Conservation (phyloP, 2,113 vertebrate species). For the Oplegnathus fasciatus region DNA sequence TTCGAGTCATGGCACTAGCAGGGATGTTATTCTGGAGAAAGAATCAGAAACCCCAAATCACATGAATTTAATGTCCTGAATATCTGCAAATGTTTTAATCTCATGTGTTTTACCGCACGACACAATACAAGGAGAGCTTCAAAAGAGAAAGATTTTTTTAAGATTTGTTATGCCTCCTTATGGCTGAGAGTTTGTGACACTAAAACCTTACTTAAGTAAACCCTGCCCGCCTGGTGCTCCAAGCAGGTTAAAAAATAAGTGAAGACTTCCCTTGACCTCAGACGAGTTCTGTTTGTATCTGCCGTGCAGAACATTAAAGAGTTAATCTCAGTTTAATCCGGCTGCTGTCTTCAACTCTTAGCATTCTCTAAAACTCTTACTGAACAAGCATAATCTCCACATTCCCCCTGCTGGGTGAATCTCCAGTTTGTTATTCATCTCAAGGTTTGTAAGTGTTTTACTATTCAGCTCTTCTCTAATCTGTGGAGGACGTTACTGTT, state of each 20-base stretch:
- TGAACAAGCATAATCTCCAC: not conserved
- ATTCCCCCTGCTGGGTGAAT: not conserved
- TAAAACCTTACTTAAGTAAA: not conserved
- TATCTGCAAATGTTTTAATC: not conserved
- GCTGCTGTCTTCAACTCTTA: constrained; percentile 1
- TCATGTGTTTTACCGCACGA: not conserved
- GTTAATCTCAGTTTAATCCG: constrained; percentile 57
- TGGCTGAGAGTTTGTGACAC: not conserved
- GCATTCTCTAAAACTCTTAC: not conserved
- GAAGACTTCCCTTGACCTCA: not conserved
- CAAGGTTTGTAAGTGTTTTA: not conserved
- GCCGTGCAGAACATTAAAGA: constrained; percentile 14
- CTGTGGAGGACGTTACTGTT: not conserved
- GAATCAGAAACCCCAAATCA: not conserved
- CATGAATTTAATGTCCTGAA: not conserved
- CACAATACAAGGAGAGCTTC: not conserved
- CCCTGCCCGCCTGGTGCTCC: not conserved
- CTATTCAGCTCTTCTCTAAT: constrained; percentile 2
- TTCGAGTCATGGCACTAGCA: constrained; percentile 91
- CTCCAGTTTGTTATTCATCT: constrained; percentile 4
- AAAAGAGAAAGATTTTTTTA: not conserved
- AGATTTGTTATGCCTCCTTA: not conserved
- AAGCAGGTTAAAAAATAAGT: not conserved
- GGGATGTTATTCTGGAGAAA: constrained; percentile 87
- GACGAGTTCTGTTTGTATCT: not conserved